Base-by-base conservation (phyloP, 2,888 invertebrate species). In the Acanthosoma haemorrhoidale region DNA sequence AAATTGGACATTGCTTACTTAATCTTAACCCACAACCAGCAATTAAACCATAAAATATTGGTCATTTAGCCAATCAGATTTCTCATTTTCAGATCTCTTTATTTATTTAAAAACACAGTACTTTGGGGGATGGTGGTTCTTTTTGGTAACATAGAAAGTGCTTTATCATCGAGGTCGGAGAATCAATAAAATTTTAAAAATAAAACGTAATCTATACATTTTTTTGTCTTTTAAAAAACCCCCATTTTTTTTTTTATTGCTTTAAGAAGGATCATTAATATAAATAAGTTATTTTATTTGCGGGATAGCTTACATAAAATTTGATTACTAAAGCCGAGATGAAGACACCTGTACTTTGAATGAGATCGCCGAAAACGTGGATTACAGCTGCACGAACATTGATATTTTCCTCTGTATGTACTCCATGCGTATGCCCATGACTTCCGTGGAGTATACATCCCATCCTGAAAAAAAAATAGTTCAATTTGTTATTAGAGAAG, bases 291-390 rank as follows among this genome's bases (percentile, higher is more conserved):
- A 61, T 59, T 13, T 36, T 36, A 36, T 36, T 36, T 36, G 8
- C 8, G 8, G 8, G 15, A 31, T 11, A 34, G 82, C 87, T 85
- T 78, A 91, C 91, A 79, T 86, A 87, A 77, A 89, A 86, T 80
- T 91, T 91, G 75, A 94, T 93, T 76, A 94, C 84, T 34, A 92
- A 80, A 0, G 94, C 90, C 0, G 94, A 92, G 11, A 92, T 81
- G 69, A 95, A 83, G 16, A 95, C 94, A 0, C 94, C 94, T 68
- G 92, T 83, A 80, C 93, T 94, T 80, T 95, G 94, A 71, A 94
- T 85, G 43, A 95, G 84, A 79, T 95, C 94, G 0, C 94, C 94
- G 67, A 95, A 81, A 25, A 94, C 93, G 80, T 95, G 94, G 74
- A 94, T 90, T 73, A 92, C 86, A 0, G 94, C 94, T 0, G 94